Conservation (phyloP, 2,797 vertebrate species). For the Astyanax mexicanus region DNA sequence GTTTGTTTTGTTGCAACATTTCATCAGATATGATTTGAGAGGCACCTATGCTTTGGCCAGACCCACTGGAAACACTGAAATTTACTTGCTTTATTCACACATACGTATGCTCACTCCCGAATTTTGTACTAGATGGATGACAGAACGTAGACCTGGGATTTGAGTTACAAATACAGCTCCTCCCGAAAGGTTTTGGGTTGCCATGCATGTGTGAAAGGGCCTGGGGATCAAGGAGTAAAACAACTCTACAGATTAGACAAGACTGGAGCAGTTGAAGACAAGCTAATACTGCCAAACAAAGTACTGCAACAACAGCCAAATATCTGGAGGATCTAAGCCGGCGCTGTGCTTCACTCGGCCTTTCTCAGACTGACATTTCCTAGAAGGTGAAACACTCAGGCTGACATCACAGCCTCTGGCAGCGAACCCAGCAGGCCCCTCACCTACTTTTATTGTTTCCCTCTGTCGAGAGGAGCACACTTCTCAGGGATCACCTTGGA, state of each 20-base stretch:
- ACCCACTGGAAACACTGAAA: no score
- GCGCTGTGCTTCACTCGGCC: background rate
- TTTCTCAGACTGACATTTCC: conserved; percentile 44
- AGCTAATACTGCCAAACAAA: conserved; percentile 16
- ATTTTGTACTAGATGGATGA: no score
- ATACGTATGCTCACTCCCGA: no score
- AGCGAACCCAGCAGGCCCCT: conserved; percentile 32
- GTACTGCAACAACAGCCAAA: conserved; percentile 1
- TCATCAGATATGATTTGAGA: no score
- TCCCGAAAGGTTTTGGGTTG: no score
- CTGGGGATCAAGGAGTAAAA: no score
- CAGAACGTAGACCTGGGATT: no score
- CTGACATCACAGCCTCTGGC: conserved; percentile 50
- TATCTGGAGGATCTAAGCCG: conserved; percentile 10
- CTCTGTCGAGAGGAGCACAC: conserved; percentile 52
- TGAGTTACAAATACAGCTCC: no score
- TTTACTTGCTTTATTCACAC: no score
- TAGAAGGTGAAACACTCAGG: conserved; percentile 45
- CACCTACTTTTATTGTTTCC: conserved; percentile 49
- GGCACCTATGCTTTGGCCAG: no score
- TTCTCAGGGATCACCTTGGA: conserved; percentile 73
- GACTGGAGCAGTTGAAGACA: background rate
- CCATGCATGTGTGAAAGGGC: no score
- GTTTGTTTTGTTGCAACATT: conserved; percentile 9
- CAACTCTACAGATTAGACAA: background rate